These are phyloP conservation scores for Planiliza haematocheilus DNA, from an alignment of 2,113 vertebrate species.

Conservation along the genomic window DNA sequence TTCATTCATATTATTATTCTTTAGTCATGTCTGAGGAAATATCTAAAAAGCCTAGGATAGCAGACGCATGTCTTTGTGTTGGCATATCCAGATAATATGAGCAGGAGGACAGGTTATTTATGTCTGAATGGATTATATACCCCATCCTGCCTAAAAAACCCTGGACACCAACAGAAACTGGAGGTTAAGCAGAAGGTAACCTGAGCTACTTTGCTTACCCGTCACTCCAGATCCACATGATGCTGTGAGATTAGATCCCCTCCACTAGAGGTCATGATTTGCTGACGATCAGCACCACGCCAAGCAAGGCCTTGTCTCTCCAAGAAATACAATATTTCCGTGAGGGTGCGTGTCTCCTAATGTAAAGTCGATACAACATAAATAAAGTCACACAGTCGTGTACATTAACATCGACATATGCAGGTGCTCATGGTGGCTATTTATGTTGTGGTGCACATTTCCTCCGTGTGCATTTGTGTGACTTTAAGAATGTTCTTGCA, in stretches of 20 bases:
- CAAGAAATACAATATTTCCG: slow-evolving; percentile 13
- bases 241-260: neutral
- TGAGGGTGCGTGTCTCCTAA: neutral
- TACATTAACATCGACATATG: neutral
- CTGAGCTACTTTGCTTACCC: neutral
- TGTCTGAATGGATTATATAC: neutral
- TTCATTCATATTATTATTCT: too few species aligned
- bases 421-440: neutral
- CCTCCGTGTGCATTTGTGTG: neutral
- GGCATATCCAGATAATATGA: too few species aligned
- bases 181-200: slow-evolving; percentile 1
- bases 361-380: neutral
- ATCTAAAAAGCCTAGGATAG: too few species aligned
- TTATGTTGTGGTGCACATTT: slow-evolving; percentile 10
- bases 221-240: neutral
- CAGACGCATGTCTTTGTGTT: too few species aligned
- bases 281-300: slow-evolving; percentile 23
- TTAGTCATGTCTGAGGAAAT: too few species aligned
- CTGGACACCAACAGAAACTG: neutral
- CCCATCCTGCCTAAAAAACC: neutral
- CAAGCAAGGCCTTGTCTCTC: neutral
- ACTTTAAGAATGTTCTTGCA: neutral
- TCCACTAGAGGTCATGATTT: slow-evolving; percentile 63
- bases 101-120: neutral
- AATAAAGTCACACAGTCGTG: slow-evolving; percentile 6